These are phyloP conservation scores for Biston betularia DNA, from an alignment of 2,888 invertebrate genomes.

Conservation along the genomic window DNA sequence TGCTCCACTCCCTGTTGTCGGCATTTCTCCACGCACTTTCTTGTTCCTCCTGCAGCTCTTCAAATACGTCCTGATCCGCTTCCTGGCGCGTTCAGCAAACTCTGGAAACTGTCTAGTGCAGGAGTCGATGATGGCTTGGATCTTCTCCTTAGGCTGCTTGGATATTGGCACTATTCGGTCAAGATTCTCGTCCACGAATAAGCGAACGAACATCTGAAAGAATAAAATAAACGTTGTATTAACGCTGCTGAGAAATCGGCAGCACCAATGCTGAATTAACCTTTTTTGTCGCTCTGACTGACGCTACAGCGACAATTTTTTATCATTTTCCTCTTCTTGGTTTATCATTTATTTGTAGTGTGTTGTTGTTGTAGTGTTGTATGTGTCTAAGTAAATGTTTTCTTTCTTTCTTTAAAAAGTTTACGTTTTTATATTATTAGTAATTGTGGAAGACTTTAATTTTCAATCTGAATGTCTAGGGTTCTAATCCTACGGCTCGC, in stretches of 20 bases:
- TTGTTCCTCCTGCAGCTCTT: conserved; percentile 98
- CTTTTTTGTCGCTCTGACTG: too few species aligned
- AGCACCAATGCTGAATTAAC: neutral
- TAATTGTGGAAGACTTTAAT: too few species aligned
- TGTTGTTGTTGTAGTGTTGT: too few species aligned
- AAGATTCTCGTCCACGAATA: conserved; percentile 98
- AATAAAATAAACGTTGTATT: conserved; percentile 32
- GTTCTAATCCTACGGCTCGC: too few species aligned
- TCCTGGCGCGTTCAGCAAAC: conserved; percentile 97
- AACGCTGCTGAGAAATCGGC: neutral
- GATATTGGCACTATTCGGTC: conserved; percentile 98
- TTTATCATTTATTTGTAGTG: too few species aligned
- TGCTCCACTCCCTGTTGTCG: conserved; percentile 72
- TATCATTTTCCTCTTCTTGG: too few species aligned
- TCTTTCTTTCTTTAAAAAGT: too few species aligned
- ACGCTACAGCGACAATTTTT: too few species aligned
- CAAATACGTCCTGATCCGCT: conserved; percentile 97
- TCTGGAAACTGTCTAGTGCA: conserved; percentile 99
- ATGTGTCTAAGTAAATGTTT: too few species aligned
- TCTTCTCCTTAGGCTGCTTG: conserved; percentile 98
- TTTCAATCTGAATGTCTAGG: too few species aligned
- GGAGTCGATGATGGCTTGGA: conserved; percentile 98
- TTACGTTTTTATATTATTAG: too few species aligned
- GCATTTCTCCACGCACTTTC: conserved; percentile 93
- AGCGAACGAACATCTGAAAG: conserved; percentile 98